Base-by-base conservation (phyloP, 2,797 vertebrate species). In the Lagodon rhomboides region DNA sequence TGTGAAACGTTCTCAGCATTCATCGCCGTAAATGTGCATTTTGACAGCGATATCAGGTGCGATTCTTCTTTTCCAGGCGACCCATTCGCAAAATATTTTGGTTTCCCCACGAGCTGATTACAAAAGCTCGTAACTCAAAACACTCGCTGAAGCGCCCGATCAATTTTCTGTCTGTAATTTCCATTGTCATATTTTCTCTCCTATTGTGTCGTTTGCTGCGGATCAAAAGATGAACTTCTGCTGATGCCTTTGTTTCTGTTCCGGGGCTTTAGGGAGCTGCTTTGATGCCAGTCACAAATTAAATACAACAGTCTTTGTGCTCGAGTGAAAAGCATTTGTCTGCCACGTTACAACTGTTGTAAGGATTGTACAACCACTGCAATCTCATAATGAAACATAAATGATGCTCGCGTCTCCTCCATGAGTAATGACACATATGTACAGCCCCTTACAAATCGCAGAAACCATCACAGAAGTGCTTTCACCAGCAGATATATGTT, bases 201-300 rank as follows among this genome's bases (percentile, higher is more conserved):
- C 59, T 64, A 38, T 60, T 66, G 55, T 77, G 59, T 30, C 12
- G 8, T 47, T 34, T 38, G 43, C 80, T 46, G 53, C 12, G 51
- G 25, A 76, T 89, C 60, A 80, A 70, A 87, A 73, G 44, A 73
- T 49, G 25, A 20, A 23, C 72, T 82, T 73, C 22, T 77, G 72
- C 78, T 79, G 70, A 62, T 68, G 72, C 50, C 50, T 18, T 73
- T 50, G n/a, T 59, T 59, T 83, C 75, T 79, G 62, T 68, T 56
- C 44, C 8, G 65, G 65, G 51, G 61, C 72, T 62, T 75, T 17
- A 0, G 56, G 25, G 56, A 3, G 0, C 51, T 53, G 34, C 73
- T 84, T 83, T 83, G 49, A 68, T 73, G 62, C 58, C 54, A 66
- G 66, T 80, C 73, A 75, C 77, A 85, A 66, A 79, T 72, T 56